A percentile compares a stretch with the other conserved stretches of the same genome.
Conservation (phyloP, 2,888 invertebrate genomes). For the Standfussiana lucernea region DNA sequence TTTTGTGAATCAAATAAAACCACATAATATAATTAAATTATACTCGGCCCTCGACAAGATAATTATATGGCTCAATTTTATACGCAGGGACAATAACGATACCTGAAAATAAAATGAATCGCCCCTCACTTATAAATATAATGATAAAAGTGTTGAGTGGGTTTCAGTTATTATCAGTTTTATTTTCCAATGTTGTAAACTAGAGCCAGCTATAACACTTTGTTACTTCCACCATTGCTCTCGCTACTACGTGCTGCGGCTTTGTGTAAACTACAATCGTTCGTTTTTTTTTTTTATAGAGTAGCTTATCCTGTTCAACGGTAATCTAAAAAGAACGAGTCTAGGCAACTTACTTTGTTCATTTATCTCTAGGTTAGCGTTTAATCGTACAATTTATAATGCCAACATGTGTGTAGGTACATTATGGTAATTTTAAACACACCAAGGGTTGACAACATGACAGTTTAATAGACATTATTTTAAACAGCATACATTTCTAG, state of each 20-base stretch:
- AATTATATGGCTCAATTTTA: constrained; percentile 51
- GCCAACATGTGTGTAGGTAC: constrained; percentile 34
- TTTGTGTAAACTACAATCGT: constrained; percentile 54
- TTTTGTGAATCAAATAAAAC: constrained; percentile 56
- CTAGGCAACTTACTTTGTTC: constrained; percentile 26
- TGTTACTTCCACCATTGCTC: constrained; percentile 61
- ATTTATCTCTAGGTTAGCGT: constrained; percentile 16
- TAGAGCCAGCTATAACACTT: constrained; percentile 61
- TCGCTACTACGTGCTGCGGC: constrained; percentile 50
- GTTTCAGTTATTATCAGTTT: constrained; percentile 53
- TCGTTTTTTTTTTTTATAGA: constrained; percentile 49
- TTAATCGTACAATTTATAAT: constrained; percentile 48
- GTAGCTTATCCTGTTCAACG: constrained; percentile 60
- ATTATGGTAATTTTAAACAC: constrained; percentile 57
- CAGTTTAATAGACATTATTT: constrained; percentile 55
- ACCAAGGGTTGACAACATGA: constrained; percentile 48
- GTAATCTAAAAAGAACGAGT: constrained; percentile 62
- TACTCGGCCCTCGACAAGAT: constrained; percentile 37
- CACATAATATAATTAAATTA: constrained; percentile 53
- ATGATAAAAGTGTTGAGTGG: constrained; percentile 48
- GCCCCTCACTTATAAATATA: constrained; percentile 30
- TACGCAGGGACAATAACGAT: constrained; percentile 42
- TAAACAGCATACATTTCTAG: constrained; percentile 55
- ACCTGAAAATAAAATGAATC: constrained; percentile 46
- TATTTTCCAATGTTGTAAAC: constrained; percentile 62